Base-by-base conservation (phyloP, 1,140 invertebrate genomes). In the Geopemphigus sp. region DNA sequence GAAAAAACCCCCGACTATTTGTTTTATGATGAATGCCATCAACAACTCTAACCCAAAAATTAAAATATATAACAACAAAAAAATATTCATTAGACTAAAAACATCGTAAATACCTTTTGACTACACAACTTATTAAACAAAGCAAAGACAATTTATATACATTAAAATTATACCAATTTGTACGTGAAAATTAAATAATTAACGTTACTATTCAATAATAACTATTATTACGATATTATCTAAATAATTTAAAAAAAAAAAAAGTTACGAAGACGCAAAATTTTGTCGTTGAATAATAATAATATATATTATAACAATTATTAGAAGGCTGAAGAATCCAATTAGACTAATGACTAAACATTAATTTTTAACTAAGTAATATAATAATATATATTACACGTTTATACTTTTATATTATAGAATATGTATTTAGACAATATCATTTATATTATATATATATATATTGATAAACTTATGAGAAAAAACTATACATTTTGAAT, bases 1-100 rank as follows among this genome's bases (percentile, higher is more conserved):
- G 54, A 61, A 76, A 74, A 73, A 59, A 74, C 32, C 26, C 56
- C 72, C 19, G 14, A 59, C 70, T 76, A 76, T 39, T 61, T 3
- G 47, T 57, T 76, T 76, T 6, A 76, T 17, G 56, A 76, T 26
- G 45, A 76, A 56, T 76, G 73, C 15, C 73, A 76, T 22, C 73
- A 76, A 76, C 22, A 76, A 76, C n/a, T 59, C 54, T 76, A 76
- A 76, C 73, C 73, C 73, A 22, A 76, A 76, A 45, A 0, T 59
- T 8, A 4, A 59, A 45, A 76, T 39, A 45, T 45, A 76, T 19
- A 76, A 59, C 72, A 74, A n/a, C n/a, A n/a, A n/a, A 32, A 59
- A 32, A 59, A n/a, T 39, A 59, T 76, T 17, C 15, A 76, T 47
- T 15, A 47, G 32, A 59, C 15, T 61, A 76, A 61, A 59, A 26